phyloP scores from a whole-genome alignment of 2,113 vertebrate species.

The Cheirogaleus medius region DNA sequence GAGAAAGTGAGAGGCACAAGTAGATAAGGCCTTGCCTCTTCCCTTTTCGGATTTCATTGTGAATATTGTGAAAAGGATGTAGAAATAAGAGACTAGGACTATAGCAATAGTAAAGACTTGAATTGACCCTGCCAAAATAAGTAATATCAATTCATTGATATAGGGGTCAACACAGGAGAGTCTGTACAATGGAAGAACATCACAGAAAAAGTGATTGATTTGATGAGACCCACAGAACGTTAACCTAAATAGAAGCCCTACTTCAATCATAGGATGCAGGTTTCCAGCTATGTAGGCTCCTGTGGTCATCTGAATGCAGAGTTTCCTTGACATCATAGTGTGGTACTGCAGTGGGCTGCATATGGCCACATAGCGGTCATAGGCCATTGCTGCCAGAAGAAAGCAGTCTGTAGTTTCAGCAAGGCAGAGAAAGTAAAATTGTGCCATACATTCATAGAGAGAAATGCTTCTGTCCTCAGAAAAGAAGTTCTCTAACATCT shows the following conservation, averaged over 20 bases:
- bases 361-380: conserved; percentile 64
- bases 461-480: conserved; percentile 7
- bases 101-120: conserved; percentile 22
- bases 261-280: background rate
- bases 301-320: conserved; percentile 22
- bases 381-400: conserved; percentile 66
- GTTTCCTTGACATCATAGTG: conserved; percentile 14
- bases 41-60: conserved; percentile 59
- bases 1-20: conserved; percentile 68
- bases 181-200: conserved; percentile 4
- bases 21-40: conserved; percentile 61
- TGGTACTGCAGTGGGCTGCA: conserved; percentile 44
- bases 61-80: conserved; percentile 55
- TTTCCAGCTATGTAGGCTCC: background rate
- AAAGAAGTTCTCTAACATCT: conserved; percentile 63
- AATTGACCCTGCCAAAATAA: conserved; percentile 4
- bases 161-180: conserved; percentile 21
- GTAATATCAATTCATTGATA: conserved; percentile 18
- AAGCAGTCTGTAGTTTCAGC: conserved; percentile 61
- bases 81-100: conserved; percentile 54
- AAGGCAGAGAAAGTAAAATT: conserved; percentile 63
- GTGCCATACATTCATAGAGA: conserved; percentile 48
- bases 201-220: conserved; percentile 40
- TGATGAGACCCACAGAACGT: background rate
- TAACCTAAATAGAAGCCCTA: background rate